A percentile compares a stretch with the other conserved stretches of the same genome.
Conservation (phyloP, 2,888 invertebrate species). For the Stomorhina lunata region DNA sequence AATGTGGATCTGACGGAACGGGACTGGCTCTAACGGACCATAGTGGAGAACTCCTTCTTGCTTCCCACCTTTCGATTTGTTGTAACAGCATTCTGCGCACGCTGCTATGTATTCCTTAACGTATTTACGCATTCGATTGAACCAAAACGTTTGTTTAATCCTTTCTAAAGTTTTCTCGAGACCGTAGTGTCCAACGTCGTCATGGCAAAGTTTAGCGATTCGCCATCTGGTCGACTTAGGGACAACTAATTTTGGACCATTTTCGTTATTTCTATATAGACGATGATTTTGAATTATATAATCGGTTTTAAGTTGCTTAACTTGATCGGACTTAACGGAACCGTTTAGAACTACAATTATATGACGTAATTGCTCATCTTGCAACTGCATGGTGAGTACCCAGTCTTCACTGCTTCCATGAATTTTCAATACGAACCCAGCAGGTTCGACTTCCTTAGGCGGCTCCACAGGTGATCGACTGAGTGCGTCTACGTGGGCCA, state of each 20-base stretch:
- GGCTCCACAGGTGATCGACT: too few species aligned
- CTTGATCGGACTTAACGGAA: not conserved
- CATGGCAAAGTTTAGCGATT: not conserved
- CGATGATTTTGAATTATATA: not conserved
- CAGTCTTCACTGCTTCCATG: not conserved
- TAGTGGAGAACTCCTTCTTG: not conserved
- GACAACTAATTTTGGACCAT: not conserved
- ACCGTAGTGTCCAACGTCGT: not conserved
- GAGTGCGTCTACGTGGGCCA: too few species aligned
- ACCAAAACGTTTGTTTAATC: not conserved
- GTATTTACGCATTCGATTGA: not conserved
- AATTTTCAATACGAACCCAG: not conserved
- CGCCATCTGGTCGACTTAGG: not conserved
- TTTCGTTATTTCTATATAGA: not conserved
- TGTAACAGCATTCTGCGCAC: constrained; percentile 8
- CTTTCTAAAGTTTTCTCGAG: not conserved
- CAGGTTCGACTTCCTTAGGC: too few species aligned
- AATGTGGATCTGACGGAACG: not conserved
- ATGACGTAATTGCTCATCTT: not conserved
- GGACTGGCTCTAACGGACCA: not conserved
- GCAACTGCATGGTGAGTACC: not conserved
- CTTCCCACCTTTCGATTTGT: constrained; percentile 10
- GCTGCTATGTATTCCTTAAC: not conserved
- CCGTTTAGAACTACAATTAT: not conserved
- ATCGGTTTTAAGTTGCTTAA: not conserved